Percentiles rank a stretch among this genome's conserved stretches.
Conservation (phyloP, 2,888 invertebrate genomes). For the Malthinus flaveolus region DNA sequence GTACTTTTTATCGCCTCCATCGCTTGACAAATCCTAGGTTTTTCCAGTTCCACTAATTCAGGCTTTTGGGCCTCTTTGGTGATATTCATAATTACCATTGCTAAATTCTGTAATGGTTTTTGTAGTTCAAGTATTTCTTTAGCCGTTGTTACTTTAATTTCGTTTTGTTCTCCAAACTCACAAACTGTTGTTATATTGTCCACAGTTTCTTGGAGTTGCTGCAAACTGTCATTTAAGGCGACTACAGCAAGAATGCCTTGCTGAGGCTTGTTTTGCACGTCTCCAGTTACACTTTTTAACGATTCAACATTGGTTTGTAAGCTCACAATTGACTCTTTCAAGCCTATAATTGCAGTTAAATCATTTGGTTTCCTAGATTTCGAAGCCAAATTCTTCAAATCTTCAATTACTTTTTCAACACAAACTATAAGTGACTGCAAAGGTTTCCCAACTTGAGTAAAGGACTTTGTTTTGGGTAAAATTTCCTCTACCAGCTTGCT, state of each 20-base stretch:
- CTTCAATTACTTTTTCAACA: conserved; percentile 7
- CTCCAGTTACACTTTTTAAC: conserved; percentile 3
- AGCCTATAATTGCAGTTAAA: conserved; percentile 3
- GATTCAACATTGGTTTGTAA: conserved; percentile 11
- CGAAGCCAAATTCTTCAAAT: conserved; percentile 2
- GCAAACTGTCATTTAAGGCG: conserved; percentile 22
- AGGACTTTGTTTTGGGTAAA: conserved; percentile 10
- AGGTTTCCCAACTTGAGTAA: conserved; percentile 14
- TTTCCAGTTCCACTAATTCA: conserved; percentile 27
- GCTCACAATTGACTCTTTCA: conserved; percentile 15
- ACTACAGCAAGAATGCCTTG: conserved; percentile 28
- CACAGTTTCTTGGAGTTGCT: conserved; percentile 13
- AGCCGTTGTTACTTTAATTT: conserved; percentile 1
- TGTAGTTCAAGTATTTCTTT: conserved; percentile 8
- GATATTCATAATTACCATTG: conserved; percentile 21
- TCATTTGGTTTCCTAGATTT: conserved; percentile 6
- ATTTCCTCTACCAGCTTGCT: conserved; percentile 5
- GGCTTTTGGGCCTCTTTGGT: conserved; percentile 26
- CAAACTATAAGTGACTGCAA: conserved; percentile 15
- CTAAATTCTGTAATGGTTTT: conserved; percentile 23
- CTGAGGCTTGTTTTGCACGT: conserved; percentile 2
- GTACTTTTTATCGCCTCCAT: conserved; percentile 25
- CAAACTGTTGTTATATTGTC: conserved; percentile 1
- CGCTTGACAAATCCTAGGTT: conserved; percentile 20
- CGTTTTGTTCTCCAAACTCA: neutral